A percentile compares a stretch with the other conserved stretches of the same genome.
phyloP scores from a whole-genome alignment of 2,113 vertebrate species.

The Vulpes lagopus region DNA sequence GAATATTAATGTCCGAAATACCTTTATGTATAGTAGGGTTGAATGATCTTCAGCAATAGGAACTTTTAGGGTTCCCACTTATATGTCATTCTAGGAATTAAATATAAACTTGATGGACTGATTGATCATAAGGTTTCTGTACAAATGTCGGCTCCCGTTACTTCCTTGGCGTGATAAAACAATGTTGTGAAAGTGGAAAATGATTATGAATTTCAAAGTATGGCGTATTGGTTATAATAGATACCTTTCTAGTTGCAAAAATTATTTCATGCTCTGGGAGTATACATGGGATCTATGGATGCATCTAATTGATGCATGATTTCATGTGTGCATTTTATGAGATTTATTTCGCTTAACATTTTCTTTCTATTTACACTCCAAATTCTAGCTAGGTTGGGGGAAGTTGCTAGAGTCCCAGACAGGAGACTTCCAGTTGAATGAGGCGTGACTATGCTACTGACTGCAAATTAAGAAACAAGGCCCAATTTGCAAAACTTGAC shows the following conservation, averaged over 20 bases:
- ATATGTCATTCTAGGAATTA: not conserved
- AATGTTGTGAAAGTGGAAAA: not conserved
- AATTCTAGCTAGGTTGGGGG: not conserved
- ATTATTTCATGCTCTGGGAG: not conserved
- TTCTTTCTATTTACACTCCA: not conserved
- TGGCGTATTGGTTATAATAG: not conserved
- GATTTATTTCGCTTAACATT: not conserved
- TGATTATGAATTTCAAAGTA: not conserved
- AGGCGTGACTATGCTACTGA: not conserved
- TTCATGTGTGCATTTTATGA: not conserved
- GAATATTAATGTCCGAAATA: not conserved
- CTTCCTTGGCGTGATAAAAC: slow-evolving; percentile 22
- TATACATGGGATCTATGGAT: not conserved
- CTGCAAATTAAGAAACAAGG: not conserved
- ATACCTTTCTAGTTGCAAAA: not conserved
- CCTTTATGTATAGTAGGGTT: not conserved
- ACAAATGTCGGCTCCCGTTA: not conserved
- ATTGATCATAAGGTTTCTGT: not conserved
- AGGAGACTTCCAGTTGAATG: not conserved
- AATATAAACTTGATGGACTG: not conserved
- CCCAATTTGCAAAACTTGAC: not conserved
- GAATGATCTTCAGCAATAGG: not conserved
- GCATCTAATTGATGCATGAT: not conserved
- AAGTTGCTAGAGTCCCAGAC: not conserved
- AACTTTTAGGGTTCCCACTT: not conserved